Evolutionary conservation across 2,797 vertebrate genomes (phyloP).

Genomic region (Chrysocyon brachyurus): DNA sequence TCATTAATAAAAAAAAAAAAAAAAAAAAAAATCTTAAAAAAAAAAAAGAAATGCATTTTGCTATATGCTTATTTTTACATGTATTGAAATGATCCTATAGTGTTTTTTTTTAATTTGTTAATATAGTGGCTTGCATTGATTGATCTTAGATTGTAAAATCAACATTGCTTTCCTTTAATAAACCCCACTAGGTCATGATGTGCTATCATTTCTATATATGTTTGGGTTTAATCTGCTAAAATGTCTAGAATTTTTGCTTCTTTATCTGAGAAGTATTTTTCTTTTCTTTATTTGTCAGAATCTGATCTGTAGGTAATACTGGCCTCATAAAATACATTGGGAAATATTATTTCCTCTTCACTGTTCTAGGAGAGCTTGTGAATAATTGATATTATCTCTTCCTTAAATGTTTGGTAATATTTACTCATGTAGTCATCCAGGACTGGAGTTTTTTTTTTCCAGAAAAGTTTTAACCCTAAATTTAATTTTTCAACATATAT

Average conservation of each 20-base stretch:
- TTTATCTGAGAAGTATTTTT: not conserved
- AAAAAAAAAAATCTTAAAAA: no score
- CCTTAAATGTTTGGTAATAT: not conserved
- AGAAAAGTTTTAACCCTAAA: not conserved
- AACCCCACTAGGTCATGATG: not conserved
- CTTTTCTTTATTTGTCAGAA: not conserved
- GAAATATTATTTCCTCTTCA: not conserved
- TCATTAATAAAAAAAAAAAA: no score
- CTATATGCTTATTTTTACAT: not conserved
- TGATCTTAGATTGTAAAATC: not conserved
- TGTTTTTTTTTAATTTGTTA: not conserved
- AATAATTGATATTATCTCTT: not conserved
- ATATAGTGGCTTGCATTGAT: not conserved
- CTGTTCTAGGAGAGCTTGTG: not conserved
- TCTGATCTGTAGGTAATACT: not conserved
- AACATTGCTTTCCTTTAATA: not conserved
- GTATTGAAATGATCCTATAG: not conserved
- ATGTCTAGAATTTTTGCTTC: not conserved
- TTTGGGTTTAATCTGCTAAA: not conserved
- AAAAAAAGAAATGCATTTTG: not conserved
- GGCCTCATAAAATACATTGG: not conserved
- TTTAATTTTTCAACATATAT: not conserved
- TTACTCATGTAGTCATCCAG: not conserved
- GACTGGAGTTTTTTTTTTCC: not conserved
- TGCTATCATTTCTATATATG: not conserved